Conservation (phyloP, 2,113 vertebrate genomes). For the Coptodon rendalli region DNA sequence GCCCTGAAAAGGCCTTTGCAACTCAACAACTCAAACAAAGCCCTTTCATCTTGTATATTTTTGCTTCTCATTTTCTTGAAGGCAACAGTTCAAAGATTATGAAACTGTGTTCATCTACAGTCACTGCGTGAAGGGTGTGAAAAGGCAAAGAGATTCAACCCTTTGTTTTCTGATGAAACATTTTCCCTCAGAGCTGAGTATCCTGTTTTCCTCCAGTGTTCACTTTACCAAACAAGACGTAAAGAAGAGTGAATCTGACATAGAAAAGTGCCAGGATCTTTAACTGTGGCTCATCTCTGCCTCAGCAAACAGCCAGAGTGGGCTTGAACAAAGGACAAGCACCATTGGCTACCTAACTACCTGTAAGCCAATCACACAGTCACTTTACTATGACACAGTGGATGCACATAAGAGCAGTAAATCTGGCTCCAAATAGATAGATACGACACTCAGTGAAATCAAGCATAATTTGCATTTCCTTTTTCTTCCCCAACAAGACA, state of each 20-base stretch:
- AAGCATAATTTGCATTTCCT: not conserved
- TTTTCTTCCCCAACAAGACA: not conserved
- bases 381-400: not conserved
- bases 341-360: conserved; percentile 50
- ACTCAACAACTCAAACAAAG: not conserved
- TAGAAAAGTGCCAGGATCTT: conserved; percentile 9
- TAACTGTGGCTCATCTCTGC: not conserved
- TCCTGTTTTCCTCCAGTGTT: not conserved
- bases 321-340: conserved; percentile 20
- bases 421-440: not conserved
- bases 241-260: conserved; percentile 36
- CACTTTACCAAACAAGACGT: conserved; percentile 27
- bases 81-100: not conserved
- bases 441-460: not conserved
- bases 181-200: not conserved
- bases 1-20: not conserved
- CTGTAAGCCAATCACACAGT: conserved; percentile 25
- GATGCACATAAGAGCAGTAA: not conserved
- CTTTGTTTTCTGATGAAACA: conserved; percentile 25
- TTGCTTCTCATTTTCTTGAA: not conserved
- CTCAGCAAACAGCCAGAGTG: not conserved
- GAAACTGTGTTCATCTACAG: not conserved
- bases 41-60: not conserved
- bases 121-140: not conserved
- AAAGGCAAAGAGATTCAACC: not conserved